Evolutionary conservation across 2,797 vertebrate species (phyloP), one percentile per base, ranked within the genome.

Genomic region (Labroides dimidiatus): DNA sequence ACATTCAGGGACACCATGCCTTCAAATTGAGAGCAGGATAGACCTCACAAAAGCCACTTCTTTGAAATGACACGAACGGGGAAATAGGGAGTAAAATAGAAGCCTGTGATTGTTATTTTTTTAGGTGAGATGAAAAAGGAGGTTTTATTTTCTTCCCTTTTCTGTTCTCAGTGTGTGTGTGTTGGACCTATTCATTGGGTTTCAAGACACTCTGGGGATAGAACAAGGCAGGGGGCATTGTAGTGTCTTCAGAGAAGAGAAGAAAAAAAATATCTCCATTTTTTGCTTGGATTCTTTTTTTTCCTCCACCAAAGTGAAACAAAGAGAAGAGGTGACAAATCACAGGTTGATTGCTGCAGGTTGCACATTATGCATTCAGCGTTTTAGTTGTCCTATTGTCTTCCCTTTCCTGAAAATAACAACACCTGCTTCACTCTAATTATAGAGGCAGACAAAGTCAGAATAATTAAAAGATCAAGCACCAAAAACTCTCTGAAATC

Each of bases 81-180:
- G 47, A 73, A 75, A 84, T 69, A 65, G 47, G 37, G 53, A 76
- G 50, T 56, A 63, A 73, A 80, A 75, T 72, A 11, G 51, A 65
- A 8, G 54, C 33, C 24, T 12, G n/a, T 0, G 1, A 60, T 59
- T 68, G 44, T 45, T 63, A 44, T 80, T 78, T 77, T n/a, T 76
- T 69, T 54, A 9, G 9, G 50, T 12, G 8, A 69, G 47, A 80
- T 72, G 54, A 80, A 82, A 80, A 70, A 36, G 44, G 8, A 50
- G 14, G 23, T 4, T 51, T 74, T 59, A 16, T 71, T 59, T 44
- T 37, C 44, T 51, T 4, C 0, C 10, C 3, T 10, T 41, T 62
- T 58, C 69, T 75, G 43, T 45, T 27, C 20, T 57, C 37, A 36
- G 44, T 47, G 11, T 54, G 49, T 24, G 24, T 55, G 64, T 60